phyloP scores from a whole-genome alignment of 2,888 invertebrate genomes.

The Acanthococcus lagerstroemiae region DNA sequence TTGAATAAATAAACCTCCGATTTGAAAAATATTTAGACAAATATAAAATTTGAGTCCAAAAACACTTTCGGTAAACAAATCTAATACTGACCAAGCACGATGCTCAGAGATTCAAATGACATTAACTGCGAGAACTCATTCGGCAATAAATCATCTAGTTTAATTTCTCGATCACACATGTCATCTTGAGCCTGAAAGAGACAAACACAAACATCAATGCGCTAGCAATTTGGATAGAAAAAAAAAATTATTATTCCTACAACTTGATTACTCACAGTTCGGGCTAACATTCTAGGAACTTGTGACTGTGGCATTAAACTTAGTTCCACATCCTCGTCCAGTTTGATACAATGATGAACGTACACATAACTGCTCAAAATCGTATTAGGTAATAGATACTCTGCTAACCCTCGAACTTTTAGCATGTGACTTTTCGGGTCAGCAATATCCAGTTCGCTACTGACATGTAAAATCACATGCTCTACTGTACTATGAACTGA shows the following conservation, averaged over 20 bases:
- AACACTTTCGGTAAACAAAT: no score
- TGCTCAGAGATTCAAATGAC: conserved; percentile 72
- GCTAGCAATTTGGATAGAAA: background rate
- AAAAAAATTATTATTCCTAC: background rate
- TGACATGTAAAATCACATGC: conserved; percentile 73
- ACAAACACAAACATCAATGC: conserved; percentile 7
- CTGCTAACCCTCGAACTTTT: conserved; percentile 76
- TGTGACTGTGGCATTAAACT: conserved; percentile 48
- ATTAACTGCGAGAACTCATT: conserved; percentile 62
- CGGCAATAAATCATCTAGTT: conserved; percentile 68
- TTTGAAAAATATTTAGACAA: conserved; percentile 1
- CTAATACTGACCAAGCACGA: conserved; percentile 59
- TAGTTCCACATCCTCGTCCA: conserved; percentile 77
- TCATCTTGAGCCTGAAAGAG: conserved; percentile 58
- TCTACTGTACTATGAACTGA: conserved; percentile 77
- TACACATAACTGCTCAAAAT: conserved; percentile 83
- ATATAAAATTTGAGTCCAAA: no score
- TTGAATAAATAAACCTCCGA: background rate
- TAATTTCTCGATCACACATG: conserved; percentile 59
- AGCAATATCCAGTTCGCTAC: conserved; percentile 68
- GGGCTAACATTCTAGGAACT: conserved; percentile 58
- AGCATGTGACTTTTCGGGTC: conserved; percentile 54
- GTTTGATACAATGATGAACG: conserved; percentile 82
- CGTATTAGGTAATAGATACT: conserved; percentile 71
- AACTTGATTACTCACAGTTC: conserved; percentile 51